Conservation (phyloP, 2,888 invertebrate species). For the Platypus cylindrus region DNA sequence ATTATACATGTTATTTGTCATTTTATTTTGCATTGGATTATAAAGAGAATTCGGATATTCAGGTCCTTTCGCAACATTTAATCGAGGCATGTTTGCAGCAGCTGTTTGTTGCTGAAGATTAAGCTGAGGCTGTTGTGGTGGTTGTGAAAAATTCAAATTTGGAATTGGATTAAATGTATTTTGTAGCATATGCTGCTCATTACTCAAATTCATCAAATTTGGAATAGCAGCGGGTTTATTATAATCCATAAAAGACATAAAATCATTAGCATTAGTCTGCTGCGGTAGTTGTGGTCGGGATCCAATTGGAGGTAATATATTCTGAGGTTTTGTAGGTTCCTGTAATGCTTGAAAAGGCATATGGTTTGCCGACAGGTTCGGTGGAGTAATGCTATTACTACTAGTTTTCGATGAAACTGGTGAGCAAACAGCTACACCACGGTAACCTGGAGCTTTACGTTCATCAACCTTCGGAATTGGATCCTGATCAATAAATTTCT, state of each 20-base stretch:
- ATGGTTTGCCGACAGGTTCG: conserved; percentile 29
- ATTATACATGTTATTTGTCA: conserved; percentile 22
- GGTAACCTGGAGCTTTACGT: conserved; percentile 83
- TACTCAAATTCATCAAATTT: conserved; percentile 29
- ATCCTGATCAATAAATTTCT: conserved; percentile 42
- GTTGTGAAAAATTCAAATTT: conserved; percentile 30
- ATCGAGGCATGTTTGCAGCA: conserved; percentile 27
- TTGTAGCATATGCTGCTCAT: conserved; percentile 28
- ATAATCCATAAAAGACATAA: conserved; percentile 15
- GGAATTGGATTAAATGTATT: conserved; percentile 28
- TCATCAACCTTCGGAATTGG: conserved; percentile 61
- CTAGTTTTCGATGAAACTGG: conserved; percentile 55
- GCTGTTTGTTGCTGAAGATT: conserved; percentile 15
- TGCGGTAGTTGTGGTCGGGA: conserved; percentile 25
- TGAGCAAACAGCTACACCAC: conserved; percentile 65
- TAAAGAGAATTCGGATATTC: conserved; percentile 50
- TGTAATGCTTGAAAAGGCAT: conserved; percentile 17
- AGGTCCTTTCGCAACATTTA: conserved; percentile 73
- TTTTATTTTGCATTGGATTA: conserved; percentile 22
- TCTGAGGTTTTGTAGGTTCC: conserved; percentile 24
- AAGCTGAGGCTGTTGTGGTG: conserved; percentile 23
- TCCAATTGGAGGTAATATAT: conserved; percentile 29
- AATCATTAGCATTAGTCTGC: conserved; percentile 18
- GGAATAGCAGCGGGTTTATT: conserved; percentile 30
- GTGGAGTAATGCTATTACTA: conserved; percentile 43